Base-by-base conservation (phyloP, 1,140 invertebrate species). In the Saccostrea glomerata region DNA sequence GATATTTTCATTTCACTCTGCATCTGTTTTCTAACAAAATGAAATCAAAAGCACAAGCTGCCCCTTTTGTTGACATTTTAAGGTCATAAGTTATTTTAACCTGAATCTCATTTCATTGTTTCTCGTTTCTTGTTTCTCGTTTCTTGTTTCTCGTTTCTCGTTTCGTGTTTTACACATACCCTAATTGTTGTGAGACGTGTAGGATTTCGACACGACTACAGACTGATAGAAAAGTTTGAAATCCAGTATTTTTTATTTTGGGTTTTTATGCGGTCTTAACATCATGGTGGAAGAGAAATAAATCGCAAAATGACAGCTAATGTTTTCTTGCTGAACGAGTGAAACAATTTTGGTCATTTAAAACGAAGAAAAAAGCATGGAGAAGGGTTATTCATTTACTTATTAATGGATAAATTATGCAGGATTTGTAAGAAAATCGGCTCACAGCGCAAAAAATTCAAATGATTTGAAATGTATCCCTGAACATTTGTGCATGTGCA, bases 351-450 rank as follows among this genome's bases (percentile, higher is more conserved):
- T 73, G 66, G 25, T 25, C 66, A 25, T 73, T 73, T 73, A 73
- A 66, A 73, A 73, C 25, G 23, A 30, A 73, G 66, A 73, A 23
- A 15, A 73, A 30, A 23, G 9, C 66, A 73, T 25, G n/a, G 23
- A 73, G 66, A 73, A 25, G 5, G 25, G 66, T 73, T 30, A 47
- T 66, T 73, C 25, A 73, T 73, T 73, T 73, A 73, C 66, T 25
- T 73, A 77, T 77, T 36, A 77, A 77, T 77, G 70, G 9, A 36
- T 15, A 77, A 13, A 77, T 77, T 77, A 77, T 77, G 30, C 70
- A 36, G 12, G 23, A 15, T 77, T 77, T 77, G 25, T 15, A 25
- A 77, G 25, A 15, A 77, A 63, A 20, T 63, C 15, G 25, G 25
- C 23, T 36, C 13, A 77, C 15, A 36, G 25, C 23, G 12, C 70